Base-by-base conservation (phyloP, 2,113 vertebrate genomes). In the Microcebus lehilahytsara region DNA sequence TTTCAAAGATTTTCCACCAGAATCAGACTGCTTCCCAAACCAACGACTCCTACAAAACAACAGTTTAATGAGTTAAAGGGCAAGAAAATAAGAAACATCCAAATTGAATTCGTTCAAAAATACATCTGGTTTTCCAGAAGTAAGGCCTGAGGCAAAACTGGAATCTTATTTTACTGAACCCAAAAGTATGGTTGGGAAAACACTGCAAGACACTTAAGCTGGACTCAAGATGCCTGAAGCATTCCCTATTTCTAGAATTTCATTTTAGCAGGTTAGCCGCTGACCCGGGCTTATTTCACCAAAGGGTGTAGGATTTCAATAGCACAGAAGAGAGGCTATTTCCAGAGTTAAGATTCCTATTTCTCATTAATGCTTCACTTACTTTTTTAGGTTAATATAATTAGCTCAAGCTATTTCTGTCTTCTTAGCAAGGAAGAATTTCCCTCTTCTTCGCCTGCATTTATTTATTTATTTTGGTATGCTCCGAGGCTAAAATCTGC, bases 351-450 rank as follows among this genome's bases (percentile, higher is more conserved):
- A 88, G 92, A 93, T 96, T 91, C 60, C 84, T 88, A 78, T 90
- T 97, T 97, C 94, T 97, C 93, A 92, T 96, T 97, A 96, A 85
- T 97, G 96, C 92, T 87, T 87, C 78, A 67, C 88, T 94, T 96
- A 79, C 62, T 23, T 96, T 94, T 96, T 96, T 84, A 96, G 95
- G 96, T 96, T 97, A 95, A 91, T 95, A 90, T 95, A 97, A 96
- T 97, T 97, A 96, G 78, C 77, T 96, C 81, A 66, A 92, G 84
- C 64, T 97, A 98, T 97, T 97, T 98, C 81, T 86, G 87, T 97
- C 85, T 92, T 93, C 64, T 91, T 93, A 66, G 62, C 71, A 85
- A 95, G 60, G 51, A 92, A 93, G 77, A 95, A 75, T 92, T 64
- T 95, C 80, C 78, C n/a, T 95, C 25, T 88, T 85, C 32, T 37